A percentile compares a stretch with the other conserved stretches of the same genome.
Evolutionary conservation across 2,888 invertebrate genomes (phyloP).

Genomic region (Drosophila suboccidentalis): DNA sequence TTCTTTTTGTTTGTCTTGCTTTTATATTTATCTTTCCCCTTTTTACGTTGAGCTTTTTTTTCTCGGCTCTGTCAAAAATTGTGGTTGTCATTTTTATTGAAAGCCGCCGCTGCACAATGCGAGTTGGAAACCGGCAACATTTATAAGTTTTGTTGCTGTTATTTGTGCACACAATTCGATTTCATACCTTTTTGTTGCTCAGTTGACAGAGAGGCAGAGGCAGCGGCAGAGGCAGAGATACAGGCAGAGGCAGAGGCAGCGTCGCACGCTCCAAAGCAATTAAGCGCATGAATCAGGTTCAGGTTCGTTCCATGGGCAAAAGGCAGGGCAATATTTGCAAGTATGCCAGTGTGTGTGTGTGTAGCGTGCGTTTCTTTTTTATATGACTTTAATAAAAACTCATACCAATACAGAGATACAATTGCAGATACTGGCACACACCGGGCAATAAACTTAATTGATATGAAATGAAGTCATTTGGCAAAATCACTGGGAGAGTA

Average conservation of each 20-base stretch:
- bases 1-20: background rate
- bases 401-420: constrained; percentile 21
- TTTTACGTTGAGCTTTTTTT: constrained; percentile 21
- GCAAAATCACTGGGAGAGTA: constrained; percentile 74
- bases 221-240: constrained; percentile 25
- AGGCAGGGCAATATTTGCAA: constrained; percentile 60
- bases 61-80: constrained; percentile 62
- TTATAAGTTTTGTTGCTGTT: constrained; percentile 67
- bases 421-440: constrained; percentile 21
- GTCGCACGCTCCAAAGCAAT: constrained; percentile 82
- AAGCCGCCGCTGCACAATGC: constrained; percentile 50
- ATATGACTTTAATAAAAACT: constrained; percentile 58
- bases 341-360: constrained; percentile 23
- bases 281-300: constrained; percentile 83
- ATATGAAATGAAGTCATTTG: constrained; percentile 85
- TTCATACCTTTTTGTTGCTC: constrained; percentile 68
- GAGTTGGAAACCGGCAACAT: constrained; percentile 39
- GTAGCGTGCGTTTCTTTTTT: constrained; percentile 37
- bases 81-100: constrained; percentile 71
- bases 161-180: constrained; percentile 76
- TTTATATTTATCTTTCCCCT: constrained; percentile 3
- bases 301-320: constrained; percentile 62
- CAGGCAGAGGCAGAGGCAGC: constrained; percentile 31
- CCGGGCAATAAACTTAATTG: constrained; percentile 83
- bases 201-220: constrained; percentile 20